Percentiles rank a stretch among this genome's conserved stretches.
Evolutionary conservation across 1,140 invertebrate genomes (phyloP).

Genomic region (Epicauta chinensis): DNA sequence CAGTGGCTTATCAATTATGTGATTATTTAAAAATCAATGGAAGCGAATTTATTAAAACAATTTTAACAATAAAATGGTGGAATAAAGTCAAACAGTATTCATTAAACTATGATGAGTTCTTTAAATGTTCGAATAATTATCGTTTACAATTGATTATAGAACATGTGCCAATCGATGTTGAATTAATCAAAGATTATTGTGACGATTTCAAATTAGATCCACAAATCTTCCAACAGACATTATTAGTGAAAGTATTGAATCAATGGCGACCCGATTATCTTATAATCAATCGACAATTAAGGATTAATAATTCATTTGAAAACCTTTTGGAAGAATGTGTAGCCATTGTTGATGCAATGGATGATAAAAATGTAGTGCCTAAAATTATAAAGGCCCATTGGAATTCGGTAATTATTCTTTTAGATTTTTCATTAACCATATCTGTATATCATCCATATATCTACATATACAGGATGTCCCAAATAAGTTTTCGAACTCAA

Average conservation of each 20-base stretch:
- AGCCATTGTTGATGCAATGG: constrained; percentile 19
- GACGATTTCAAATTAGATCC: constrained; percentile 30
- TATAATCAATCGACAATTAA: constrained; percentile 18
- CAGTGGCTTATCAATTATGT: too few relatives aligned
- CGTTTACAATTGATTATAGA: constrained; percentile 28
- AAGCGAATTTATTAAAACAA: background rate
- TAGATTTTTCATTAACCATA: too few relatives aligned
- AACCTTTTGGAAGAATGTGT: constrained; percentile 21
- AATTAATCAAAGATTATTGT: constrained; percentile 27
- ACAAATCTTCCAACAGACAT: constrained; percentile 23
- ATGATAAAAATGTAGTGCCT: constrained; percentile 13
- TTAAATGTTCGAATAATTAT: constrained; percentile 13
- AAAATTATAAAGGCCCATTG: constrained; percentile 14
- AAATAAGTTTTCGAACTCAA: too few relatives aligned
- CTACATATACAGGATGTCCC: too few relatives aligned
- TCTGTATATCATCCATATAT: too few relatives aligned
- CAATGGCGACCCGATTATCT: constrained; percentile 34
- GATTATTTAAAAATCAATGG: background rate
- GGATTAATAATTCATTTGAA: constrained; percentile 19
- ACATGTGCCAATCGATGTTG: constrained; percentile 16
- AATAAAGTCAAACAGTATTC: constrained; percentile 11
- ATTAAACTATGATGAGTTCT: constrained; percentile 26
- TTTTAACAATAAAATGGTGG: constrained; percentile 30
- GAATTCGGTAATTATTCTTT: constrained; percentile 9
- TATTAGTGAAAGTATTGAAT: constrained; percentile 25